A percentile compares a stretch with the other conserved stretches of the same genome.
phyloP scores from a whole-genome alignment of 1,140 invertebrate species.

The Callitettix versicolor region DNA sequence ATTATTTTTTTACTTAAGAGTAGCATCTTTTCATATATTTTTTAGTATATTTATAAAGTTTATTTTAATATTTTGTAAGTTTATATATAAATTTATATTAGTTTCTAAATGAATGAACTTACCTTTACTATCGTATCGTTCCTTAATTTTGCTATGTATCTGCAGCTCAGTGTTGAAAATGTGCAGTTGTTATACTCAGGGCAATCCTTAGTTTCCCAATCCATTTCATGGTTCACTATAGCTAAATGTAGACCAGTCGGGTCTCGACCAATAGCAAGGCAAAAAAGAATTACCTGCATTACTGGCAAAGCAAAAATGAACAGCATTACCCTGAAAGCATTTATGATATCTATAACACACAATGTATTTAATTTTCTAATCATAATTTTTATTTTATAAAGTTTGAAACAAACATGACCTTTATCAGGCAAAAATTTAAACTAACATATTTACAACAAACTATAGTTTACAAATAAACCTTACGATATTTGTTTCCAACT shows the following conservation, averaged over 20 bases:
- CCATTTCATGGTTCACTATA: constrained; percentile 73
- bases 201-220: constrained; percentile 37
- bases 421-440: background rate
- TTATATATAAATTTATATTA: no score
- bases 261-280: constrained; percentile 84
- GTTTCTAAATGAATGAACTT: no score
- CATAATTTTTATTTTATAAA: constrained; percentile 11
- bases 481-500: no score
- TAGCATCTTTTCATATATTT: no score
- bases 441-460: no score
- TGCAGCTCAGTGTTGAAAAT: constrained; percentile 57
- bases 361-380: constrained; percentile 1
- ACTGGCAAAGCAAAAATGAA: constrained; percentile 88
- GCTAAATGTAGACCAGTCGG: constrained; percentile 72
- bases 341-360: background rate
- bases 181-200: constrained; percentile 46
- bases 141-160: constrained; percentile 57
- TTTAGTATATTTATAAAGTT: no score
- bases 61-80: no score
- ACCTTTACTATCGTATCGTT: constrained; percentile 49
- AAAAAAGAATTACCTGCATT: constrained; percentile 88
- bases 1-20: no score
- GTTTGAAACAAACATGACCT: constrained; percentile 9
- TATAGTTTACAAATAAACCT: no score
- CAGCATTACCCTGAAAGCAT: constrained; percentile 57